Percentiles rank a stretch among this genome's conserved stretches.
Evolutionary conservation across 2,888 invertebrate species (phyloP).

Genomic region (Drosophila anceps): DNA sequence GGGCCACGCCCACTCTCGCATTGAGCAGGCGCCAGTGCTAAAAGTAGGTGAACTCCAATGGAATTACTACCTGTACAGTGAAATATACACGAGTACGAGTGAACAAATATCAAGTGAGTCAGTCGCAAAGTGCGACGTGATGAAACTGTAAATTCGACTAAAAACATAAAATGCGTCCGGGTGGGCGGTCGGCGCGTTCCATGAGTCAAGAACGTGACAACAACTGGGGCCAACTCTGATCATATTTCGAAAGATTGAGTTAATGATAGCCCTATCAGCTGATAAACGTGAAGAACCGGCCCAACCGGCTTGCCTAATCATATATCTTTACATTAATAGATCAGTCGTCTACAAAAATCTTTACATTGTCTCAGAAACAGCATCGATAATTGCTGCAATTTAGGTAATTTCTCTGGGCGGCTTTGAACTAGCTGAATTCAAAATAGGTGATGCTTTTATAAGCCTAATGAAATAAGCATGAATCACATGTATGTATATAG

Average conservation of each 20-base stretch:
- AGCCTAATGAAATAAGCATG: neutral
- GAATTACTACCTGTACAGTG: neutral
- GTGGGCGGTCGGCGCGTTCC: slow-evolving; percentile 6
- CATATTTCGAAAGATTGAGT: slow-evolving; percentile 23
- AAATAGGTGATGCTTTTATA: neutral
- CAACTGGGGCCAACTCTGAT: slow-evolving; percentile 13
- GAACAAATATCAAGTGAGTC: slow-evolving; percentile 30
- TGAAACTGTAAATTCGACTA: slow-evolving; percentile 33
- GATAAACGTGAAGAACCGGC: neutral
- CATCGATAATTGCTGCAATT: slow-evolving; percentile 1
- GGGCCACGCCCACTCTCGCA: neutral
- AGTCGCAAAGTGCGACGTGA: slow-evolving; percentile 35
- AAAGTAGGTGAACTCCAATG: slow-evolving; percentile 11
- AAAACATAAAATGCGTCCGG: slow-evolving; percentile 23
- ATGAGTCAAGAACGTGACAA: slow-evolving; percentile 39
- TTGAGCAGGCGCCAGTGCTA: slow-evolving; percentile 16
- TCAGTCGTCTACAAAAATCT: neutral
- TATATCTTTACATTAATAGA: neutral
- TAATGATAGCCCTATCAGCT: neutral
- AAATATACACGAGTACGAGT: neutral
- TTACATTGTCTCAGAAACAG: neutral
- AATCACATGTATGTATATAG: neutral
- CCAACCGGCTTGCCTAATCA: neutral
- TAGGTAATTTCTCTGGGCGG: neutral
- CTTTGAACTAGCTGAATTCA: neutral